Evolutionary conservation across 2,797 vertebrate species (phyloP).

Genomic region (Lagorchestes hirsutus): DNA sequence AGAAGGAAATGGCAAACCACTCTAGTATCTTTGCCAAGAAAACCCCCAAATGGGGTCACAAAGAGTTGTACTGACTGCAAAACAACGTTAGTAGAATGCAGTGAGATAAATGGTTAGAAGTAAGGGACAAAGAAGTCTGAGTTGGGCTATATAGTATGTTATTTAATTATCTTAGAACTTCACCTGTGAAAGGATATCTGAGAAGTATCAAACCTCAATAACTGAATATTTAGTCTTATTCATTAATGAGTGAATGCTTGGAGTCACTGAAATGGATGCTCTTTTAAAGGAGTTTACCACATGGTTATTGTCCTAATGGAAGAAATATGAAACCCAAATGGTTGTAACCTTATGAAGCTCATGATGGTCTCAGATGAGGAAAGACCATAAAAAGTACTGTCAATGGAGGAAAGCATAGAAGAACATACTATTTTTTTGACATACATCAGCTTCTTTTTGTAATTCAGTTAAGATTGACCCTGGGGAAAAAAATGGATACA

Average conservation of each 20-base stretch:
- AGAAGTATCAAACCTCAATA: background rate
- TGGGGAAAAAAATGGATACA: background rate
- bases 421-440: background rate
- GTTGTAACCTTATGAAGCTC: background rate
- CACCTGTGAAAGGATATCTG: background rate
- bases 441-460: background rate
- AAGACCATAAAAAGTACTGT: background rate
- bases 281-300: background rate
- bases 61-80: background rate
- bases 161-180: background rate
- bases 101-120: background rate
- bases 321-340: background rate
- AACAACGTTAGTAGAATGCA: background rate
- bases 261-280: conserved; percentile 8
- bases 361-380: background rate
- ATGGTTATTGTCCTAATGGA: background rate
- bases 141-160: background rate
- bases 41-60: background rate
- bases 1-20: background rate
- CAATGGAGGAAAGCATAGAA: background rate
- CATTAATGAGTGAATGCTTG: conserved; percentile 18
- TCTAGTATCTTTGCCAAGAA: background rate
- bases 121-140: background rate
- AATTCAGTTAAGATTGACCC: background rate
- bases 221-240: conserved; percentile 35